Percentiles rank a stretch among this genome's conserved stretches.
These are phyloP conservation scores for Anseranas semipalmata DNA, from an alignment of 2,113 vertebrate genomes.

Conservation along the genomic window DNA sequence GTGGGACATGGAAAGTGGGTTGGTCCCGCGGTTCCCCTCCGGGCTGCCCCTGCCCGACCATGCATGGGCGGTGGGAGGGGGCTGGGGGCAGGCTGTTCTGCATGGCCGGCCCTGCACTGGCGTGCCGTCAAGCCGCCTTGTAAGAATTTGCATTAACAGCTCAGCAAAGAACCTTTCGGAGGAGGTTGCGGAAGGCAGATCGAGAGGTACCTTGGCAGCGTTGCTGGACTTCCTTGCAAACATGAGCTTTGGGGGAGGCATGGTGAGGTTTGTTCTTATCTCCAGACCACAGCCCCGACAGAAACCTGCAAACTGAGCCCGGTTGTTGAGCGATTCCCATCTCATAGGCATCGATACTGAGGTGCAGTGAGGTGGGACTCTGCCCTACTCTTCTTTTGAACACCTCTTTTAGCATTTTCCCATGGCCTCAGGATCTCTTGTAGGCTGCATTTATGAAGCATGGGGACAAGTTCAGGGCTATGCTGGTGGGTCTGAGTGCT, in stretches of 20 bases:
- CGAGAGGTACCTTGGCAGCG: background rate
- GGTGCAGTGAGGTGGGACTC: background rate
- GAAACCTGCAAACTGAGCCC: background rate
- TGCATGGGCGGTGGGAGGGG: background rate
- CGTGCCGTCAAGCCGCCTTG: background rate
- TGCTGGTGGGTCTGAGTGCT: background rate
- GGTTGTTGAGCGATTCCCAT: background rate
- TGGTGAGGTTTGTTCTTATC: accelerated
- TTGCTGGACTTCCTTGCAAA: background rate
- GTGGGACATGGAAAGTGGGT: background rate
- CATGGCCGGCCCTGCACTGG: background rate
- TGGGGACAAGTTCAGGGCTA: background rate
- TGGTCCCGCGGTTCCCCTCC: background rate
- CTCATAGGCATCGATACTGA: accelerated
- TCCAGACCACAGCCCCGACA: background rate
- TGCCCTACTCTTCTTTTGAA: background rate
- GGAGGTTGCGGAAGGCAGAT: background rate
- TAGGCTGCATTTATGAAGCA: background rate
- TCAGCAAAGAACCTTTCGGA: background rate
- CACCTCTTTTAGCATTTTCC: background rate
- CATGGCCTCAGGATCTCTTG: background rate
- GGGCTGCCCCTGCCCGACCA: background rate
- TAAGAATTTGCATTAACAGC: background rate
- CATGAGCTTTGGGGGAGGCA: accelerated
- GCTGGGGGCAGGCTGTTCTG: accelerated